Evolutionary conservation across 2,797 vertebrate genomes (phyloP), one percentile per base, ranked within the genome.

Genomic region (Pampus argenteus): DNA sequence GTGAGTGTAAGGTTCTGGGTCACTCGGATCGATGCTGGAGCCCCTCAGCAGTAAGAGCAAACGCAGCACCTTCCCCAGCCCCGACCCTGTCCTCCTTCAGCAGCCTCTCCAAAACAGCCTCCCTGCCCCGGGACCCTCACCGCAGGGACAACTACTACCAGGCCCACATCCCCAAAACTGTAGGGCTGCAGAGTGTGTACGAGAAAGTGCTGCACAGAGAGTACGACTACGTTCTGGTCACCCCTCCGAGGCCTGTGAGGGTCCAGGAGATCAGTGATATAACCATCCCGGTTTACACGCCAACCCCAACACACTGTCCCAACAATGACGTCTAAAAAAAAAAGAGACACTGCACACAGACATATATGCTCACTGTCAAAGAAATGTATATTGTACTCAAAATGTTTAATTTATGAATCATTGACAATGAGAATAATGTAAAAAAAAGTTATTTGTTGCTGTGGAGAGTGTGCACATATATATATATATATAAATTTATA

Each of bases 1-100:
- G 96, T 0, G 97, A 99, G 80, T 99, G 98, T 88, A 99, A 97
- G 89, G 95, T 98, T 82, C 94, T 99, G 66, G 98, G 98, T n/a
- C 98, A 99, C 87, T 99, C 98, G 0, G 98, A 99, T 62, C 96
- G 96, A 71, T 99, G 98, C 91, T 99, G 98, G 98, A 99, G 96
- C 83, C 97, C 98, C 11, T 95, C 97, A 0, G 96, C 96, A 0
- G 86, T 91, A 1, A 93, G 96, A 49, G 91, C 95, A 83, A 96
- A 94, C 7, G 88, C 91, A 0, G 95, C 93, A 13, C 84, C 92
- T 9, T 88, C 95, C 18, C 92, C 91, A 0, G 87, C 91, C 10
- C 92, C 91, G 0, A 91, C 92, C 31, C 88, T 94, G 25, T 96
- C 96, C 42, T 96, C 96, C 72, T 98, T 98, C 92, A 83, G 73